Evolutionary conservation across 2,113 vertebrate species (phyloP), one percentile per base, ranked within the genome.

Genomic region (Porphyrio hochstetteri): DNA sequence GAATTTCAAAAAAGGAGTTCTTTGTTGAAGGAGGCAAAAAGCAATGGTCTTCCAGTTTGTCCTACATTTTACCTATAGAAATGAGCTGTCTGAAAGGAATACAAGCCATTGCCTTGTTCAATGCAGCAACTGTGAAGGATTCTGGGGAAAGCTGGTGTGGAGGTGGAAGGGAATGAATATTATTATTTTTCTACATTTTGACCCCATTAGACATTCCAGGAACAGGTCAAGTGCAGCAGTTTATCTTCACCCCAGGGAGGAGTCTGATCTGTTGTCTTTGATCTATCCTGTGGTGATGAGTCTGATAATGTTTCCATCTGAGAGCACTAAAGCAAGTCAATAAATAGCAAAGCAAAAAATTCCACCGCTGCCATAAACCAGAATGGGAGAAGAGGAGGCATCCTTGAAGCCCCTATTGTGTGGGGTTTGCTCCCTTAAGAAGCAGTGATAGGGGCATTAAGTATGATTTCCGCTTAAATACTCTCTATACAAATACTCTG

Each of bases 151-250:
- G 36, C 48, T 71, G 53, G 11, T 76, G 68, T 1, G 28, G 85
- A 78, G 76, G 52, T 92, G 80, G 60, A 91, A 93, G 82, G 42
- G 59, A 82, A 79, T 35, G 70, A 56, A 1, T n/a, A 65, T 76
- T 74, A 48, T 85, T 92, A 64, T 96, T 95, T 83, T 67, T 74
- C 82, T 96, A 64, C 72, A 18, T 96, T 95, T 82, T 95, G 86
- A 96, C 86, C 95, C 90, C 77, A 53, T 92, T 82, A 94, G 74
- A 82, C 93, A 95, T 93, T 94, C 90, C 95, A 94, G 91, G 92
- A 21, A 0, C 61, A 53, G 95, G 95, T 95, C 95, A 96, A 96
- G 95, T 95, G 92, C 92, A 95, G 81, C 80, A 57, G 80, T 95
- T 96, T 83, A 94, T 95, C 92, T 88, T 77, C 80, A 59, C 80